These are phyloP conservation scores for Mustela lutreola DNA, from an alignment of 2,113 vertebrate species.

Conservation along the genomic window DNA sequence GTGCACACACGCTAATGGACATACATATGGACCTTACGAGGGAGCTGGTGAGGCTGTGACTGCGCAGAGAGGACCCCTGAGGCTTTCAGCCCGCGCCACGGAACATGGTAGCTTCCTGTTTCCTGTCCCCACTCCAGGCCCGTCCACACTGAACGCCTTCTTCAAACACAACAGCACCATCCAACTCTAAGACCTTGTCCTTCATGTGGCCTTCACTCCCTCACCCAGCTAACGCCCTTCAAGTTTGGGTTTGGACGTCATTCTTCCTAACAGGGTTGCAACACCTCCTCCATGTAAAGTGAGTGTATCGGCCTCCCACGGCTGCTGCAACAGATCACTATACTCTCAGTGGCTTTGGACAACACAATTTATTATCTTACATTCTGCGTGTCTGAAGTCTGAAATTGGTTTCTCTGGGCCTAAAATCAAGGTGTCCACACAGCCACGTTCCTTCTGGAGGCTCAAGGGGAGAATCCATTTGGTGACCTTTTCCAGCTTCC, in stretches of 20 bases:
- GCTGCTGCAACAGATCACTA: not conserved
- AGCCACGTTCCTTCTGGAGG: not conserved
- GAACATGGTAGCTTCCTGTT: fast-evolving
- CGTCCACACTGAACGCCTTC: not conserved
- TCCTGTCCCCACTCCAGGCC: not conserved
- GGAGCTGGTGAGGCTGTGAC: not conserved
- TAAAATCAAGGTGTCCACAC: not conserved
- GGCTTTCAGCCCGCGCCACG: not conserved
- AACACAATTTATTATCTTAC: not conserved
- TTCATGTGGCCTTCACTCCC: not conserved
- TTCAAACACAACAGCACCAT: not conserved
- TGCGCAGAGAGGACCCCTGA: not conserved
- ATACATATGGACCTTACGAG: fast-evolving
- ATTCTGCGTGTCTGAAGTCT: not conserved
- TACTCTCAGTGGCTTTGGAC: not conserved
- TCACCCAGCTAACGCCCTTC: not conserved
- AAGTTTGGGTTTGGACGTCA: not conserved
- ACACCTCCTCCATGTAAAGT: not conserved
- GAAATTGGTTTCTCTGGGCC: not conserved
- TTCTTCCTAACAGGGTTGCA: not conserved
- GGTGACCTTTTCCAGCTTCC: not conserved
- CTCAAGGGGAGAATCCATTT: not conserved
- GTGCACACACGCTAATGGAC: not conserved
- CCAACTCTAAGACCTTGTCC: too few species aligned
- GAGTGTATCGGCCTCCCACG: not conserved